These are phyloP conservation scores for Phytoseiulus persimilis DNA, from an alignment of 2,888 invertebrate species.

Conservation along the genomic window DNA sequence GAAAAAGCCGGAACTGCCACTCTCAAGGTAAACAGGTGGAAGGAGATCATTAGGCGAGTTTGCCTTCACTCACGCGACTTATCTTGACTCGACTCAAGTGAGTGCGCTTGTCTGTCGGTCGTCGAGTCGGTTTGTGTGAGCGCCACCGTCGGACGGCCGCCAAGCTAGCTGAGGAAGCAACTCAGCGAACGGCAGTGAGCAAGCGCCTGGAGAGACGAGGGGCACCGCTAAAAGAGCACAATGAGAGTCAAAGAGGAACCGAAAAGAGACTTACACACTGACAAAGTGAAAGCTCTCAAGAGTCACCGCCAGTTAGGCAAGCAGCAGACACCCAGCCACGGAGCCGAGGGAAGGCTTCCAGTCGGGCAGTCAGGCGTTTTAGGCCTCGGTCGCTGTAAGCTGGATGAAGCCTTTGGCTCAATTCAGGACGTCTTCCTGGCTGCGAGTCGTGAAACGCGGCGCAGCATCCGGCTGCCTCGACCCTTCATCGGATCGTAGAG, in stretches of 20 bases:
- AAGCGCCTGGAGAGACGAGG: neutral
- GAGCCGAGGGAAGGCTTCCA: neutral
- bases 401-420: neutral
- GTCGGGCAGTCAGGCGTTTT: neutral
- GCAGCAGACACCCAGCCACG: neutral
- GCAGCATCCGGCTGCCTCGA: too few relatives aligned
- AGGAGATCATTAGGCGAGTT: slow-evolving; percentile 37
- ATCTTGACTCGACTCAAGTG: neutral
- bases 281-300: neutral
- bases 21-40: slow-evolving; percentile 34
- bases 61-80: slow-evolving; percentile 19
- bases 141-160: neutral
- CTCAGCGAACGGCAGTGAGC: slow-evolving; percentile 1
- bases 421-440: neutral
- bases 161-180: slow-evolving; percentile 28
- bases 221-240: neutral
- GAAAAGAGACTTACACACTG: neutral
- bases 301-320: neutral
- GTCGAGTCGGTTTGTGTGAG: neutral
- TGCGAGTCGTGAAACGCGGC: neutral
- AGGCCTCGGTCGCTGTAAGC: neutral
- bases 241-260: neutral
- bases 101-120: neutral
- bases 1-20: neutral
- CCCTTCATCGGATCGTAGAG: too few relatives aligned